Evolutionary conservation across 2,888 invertebrate species (phyloP).

Genomic region (Gymnocheta viridis): DNA sequence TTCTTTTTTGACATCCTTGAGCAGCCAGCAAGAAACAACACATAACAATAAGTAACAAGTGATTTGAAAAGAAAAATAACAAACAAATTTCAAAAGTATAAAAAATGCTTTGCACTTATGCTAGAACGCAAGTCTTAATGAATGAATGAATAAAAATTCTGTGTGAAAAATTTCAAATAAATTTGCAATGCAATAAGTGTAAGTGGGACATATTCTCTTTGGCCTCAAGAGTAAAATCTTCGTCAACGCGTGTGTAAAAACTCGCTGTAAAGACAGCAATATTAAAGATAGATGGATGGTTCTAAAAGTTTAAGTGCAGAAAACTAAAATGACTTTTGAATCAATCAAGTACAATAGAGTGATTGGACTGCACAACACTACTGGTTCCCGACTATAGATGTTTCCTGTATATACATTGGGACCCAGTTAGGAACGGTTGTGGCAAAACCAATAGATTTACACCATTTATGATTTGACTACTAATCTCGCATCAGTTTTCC

Average conservation of each 20-base stretch:
- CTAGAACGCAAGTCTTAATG: neutral
- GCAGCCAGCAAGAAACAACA: slow-evolving; percentile 3
- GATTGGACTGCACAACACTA: no score
- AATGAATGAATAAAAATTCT: slow-evolving; percentile 5
- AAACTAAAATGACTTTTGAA: neutral
- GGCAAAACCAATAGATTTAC: no score
- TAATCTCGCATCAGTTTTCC: no score
- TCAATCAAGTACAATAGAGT: no score
- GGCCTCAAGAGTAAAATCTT: slow-evolving; percentile 42
- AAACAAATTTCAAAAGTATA: neutral
- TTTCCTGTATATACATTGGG: no score
- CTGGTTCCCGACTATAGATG: no score
- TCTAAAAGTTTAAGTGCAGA: neutral
- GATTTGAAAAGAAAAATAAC: slow-evolving; percentile 1
- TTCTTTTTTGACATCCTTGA: slow-evolving; percentile 7
- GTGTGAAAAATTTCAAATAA: slow-evolving; percentile 25
- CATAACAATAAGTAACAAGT: slow-evolving; percentile 36
- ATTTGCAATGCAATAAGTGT: slow-evolving; percentile 46
- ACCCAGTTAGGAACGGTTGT: no score
- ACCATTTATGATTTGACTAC: no score
- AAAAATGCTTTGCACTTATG: neutral
- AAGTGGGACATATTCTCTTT: slow-evolving; percentile 38
- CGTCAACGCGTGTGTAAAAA: neutral
- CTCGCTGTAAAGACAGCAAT: neutral
- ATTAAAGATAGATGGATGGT: neutral